Percentiles rank a stretch among this genome's conserved stretches.
These are phyloP conservation scores for Hymenochirus boettgeri DNA, from an alignment of 2,113 vertebrate genomes.

Conservation along the genomic window DNA sequence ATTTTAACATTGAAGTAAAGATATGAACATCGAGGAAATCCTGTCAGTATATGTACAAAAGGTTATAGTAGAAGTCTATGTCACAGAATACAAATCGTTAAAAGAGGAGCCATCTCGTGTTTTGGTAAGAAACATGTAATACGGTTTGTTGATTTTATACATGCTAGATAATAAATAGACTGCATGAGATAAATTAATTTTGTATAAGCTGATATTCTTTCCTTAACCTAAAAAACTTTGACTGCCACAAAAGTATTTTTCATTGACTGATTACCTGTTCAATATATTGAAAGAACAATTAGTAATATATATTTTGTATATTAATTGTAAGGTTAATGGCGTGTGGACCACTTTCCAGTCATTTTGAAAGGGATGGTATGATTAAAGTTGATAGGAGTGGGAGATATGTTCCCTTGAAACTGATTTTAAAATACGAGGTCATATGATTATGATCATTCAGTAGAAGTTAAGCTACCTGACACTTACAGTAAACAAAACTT, in stretches of 20 bases:
- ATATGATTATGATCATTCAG: conserved; percentile 79
- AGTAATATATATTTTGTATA: conserved; percentile 6
- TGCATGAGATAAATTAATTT: too few relatives aligned
- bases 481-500: conserved; percentile 68
- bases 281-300: conserved; percentile 62
- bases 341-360: conserved; percentile 60
- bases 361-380: conserved; percentile 51
- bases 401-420: conserved; percentile 74
- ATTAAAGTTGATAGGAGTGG: conserved; percentile 70
- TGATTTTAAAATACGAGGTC: conserved; percentile 70
- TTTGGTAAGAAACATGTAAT: conserved; percentile 59
- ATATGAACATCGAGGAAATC: conserved; percentile 49
- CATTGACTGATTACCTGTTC: conserved; percentile 46
- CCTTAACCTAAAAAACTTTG: too few relatives aligned
- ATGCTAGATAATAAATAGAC: too few relatives aligned
- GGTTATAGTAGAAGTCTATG: conserved; percentile 52
- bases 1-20: conserved; percentile 61
- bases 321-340: conserved; percentile 69
- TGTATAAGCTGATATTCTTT: too few relatives aligned
- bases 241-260: too few relatives aligned
- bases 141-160: too few relatives aligned
- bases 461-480: conserved; percentile 71
- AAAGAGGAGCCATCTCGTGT: conserved; percentile 46
- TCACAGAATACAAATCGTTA: conserved; percentile 54
- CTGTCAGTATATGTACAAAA: conserved; percentile 51